phyloP scores from a whole-genome alignment of 2,797 vertebrate species.

The Macroramphosus scolopax region DNA sequence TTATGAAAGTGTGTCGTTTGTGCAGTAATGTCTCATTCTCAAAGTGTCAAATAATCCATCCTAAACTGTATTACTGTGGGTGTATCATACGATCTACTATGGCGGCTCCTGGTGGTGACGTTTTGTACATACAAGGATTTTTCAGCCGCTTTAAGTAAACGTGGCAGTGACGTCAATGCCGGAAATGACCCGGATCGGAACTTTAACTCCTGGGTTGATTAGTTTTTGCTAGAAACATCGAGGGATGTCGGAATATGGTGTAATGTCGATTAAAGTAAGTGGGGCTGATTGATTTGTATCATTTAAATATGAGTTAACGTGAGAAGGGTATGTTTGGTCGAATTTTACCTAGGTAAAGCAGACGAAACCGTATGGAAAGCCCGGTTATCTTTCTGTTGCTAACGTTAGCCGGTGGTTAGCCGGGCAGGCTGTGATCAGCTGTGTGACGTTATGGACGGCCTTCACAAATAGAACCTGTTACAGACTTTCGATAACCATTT shows the following conservation, averaged over 20 bases:
- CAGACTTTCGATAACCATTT: neutral
- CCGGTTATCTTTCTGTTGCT: constrained; percentile 46
- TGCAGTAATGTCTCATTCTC: too few species aligned
- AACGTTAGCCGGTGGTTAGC: constrained; percentile 56
- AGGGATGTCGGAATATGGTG: constrained; percentile 33
- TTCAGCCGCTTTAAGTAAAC: constrained; percentile 62
- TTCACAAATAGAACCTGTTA: constrained; percentile 2
- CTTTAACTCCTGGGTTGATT: constrained; percentile 67
- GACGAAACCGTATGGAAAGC: constrained; percentile 3
- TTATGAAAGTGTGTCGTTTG: too few species aligned
- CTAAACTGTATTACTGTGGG: too few species aligned
- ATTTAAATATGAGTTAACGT: neutral
- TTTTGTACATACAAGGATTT: neutral
- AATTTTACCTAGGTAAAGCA: neutral
- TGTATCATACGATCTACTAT: neutral
- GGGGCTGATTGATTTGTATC: neutral
- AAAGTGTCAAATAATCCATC: too few species aligned
- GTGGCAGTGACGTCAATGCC: constrained; percentile 84
- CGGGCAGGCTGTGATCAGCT: constrained; percentile 70
- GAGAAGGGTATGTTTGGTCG: neutral
- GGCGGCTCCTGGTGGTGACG: constrained; percentile 14
- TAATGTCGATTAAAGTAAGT: constrained; percentile 54
- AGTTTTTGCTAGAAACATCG: constrained; percentile 45
- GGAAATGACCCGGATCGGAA: constrained; percentile 79
- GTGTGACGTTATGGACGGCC: constrained; percentile 52